Evolutionary conservation across 2,797 vertebrate genomes (phyloP), one percentile per base, ranked within the genome.

Genomic region (Enteromius fasciolatus): DNA sequence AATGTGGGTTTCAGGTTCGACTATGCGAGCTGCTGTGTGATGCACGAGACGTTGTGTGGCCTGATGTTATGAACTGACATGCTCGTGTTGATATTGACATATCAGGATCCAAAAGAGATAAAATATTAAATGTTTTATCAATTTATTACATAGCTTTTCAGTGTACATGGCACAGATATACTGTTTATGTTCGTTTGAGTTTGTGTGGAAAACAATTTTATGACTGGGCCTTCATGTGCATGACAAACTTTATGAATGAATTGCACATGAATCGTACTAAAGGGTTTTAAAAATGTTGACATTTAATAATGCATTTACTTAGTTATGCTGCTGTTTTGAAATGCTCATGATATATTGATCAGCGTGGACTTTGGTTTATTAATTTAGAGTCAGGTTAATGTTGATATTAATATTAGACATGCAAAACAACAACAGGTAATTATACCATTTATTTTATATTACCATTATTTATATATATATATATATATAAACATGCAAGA

Each of bases 61-160:
- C 74, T 77, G 54, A 50, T 83, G 81, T 70, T 77, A 18, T 75
- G 69, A 50, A 74, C 68, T 70, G 68, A 25, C 28, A 63, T 73
- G 68, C 41, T 72, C 67, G n/a, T 64, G 15, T 74, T 69, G 67
- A 72, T 73, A 54, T 28, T 59, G 20, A 20, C 0, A 59, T 54
- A 68, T 48, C 46, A 57, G 14, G 39, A 80, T n/a, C 33, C 64
- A 59, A 28, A 54, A 14, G 6, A 28, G 17, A 72, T 33, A 0
- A 12, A 23, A 48, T 17, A 15, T 69, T 8, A 2, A 57, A 39
- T 54, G 3, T 2, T 33, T 68, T 54, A 39, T 54, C 28, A 4
- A 31, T 63, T 6, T 63, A 1, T 31, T 17, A 9, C 18, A 31
- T 12, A 2, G 3, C 11, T 48, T 61, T 33, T 3, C 7, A 20